A percentile compares a stretch with the other conserved stretches of the same genome.
Evolutionary conservation across 2,888 invertebrate species (phyloP).

Genomic region (Heliconius hortense): DNA sequence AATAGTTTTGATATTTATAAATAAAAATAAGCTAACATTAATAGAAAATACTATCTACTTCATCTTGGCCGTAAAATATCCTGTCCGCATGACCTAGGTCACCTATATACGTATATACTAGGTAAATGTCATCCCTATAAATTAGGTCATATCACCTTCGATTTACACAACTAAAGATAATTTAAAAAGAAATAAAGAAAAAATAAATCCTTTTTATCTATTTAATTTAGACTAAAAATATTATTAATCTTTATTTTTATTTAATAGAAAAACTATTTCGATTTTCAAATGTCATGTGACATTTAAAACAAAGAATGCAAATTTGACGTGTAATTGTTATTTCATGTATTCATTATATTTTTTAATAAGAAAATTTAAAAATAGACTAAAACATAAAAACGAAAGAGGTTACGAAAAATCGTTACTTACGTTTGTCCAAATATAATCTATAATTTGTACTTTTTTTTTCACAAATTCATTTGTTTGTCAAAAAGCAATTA

Average conservation of each 20-base stretch:
- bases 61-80: constrained; percentile 19
- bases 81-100: constrained; percentile 63
- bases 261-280: not conserved
- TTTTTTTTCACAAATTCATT: constrained; percentile 36
- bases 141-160: constrained; percentile 60
- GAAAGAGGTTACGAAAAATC: constrained; percentile 60
- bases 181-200: constrained; percentile 22
- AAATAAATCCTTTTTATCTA: constrained; percentile 4
- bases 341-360: not conserved
- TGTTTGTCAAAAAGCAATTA: constrained; percentile 18
- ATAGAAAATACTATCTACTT: not conserved
- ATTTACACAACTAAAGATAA: constrained; percentile 42
- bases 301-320: not conserved
- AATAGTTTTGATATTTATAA: not conserved
- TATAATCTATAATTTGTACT: constrained; percentile 26
- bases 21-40: not conserved
- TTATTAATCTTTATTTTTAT: constrained; percentile 6
- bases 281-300: constrained; percentile 16
- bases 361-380: constrained; percentile 47
- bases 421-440: constrained; percentile 58
- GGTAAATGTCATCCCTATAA: constrained; percentile 59
- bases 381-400: constrained; percentile 50
- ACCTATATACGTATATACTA: constrained; percentile 48
- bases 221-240: not conserved
- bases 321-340: not conserved